Evolutionary conservation across 2,888 invertebrate genomes (phyloP).

Genomic region (Busseola fusca): DNA sequence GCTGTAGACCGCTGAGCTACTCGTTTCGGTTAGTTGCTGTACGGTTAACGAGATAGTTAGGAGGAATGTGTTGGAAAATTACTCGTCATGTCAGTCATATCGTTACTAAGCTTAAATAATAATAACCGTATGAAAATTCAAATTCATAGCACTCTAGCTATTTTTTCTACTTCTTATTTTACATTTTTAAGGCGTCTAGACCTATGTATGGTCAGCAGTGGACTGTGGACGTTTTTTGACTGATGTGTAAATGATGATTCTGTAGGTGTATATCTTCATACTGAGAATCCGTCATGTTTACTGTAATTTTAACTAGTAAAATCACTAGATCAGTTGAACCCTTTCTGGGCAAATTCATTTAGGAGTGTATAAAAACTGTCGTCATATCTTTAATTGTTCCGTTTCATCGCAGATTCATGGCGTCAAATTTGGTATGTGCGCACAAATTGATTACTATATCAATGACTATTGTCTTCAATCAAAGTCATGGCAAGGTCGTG

Average conservation of each 20-base stretch:
- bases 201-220: not conserved
- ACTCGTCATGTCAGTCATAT: conserved; percentile 10
- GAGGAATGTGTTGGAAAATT: conserved; percentile 3
- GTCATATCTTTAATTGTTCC: conserved; percentile 42
- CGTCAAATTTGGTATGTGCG: conserved; percentile 36
- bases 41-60: conserved; percentile 13
- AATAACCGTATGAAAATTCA: not conserved
- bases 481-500: conserved; percentile 49
- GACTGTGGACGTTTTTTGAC: not conserved
- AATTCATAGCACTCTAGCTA: not conserved
- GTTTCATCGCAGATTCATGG: conserved; percentile 25
- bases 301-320: not conserved
- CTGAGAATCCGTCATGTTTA: not conserved
- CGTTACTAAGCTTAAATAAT: not conserved
- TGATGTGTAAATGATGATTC: not conserved
- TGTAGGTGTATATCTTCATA: not conserved
- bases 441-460: conserved; percentile 52
- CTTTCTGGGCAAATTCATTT: conserved; percentile 12
- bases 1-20: no score
- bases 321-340: not conserved
- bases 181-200: not conserved
- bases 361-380: conserved; percentile 8
- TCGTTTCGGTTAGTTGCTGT: conserved; percentile 38
- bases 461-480: conserved; percentile 61
- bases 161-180: not conserved